These are phyloP conservation scores for Meloe dianella DNA, from an alignment of 2,888 invertebrate species.

Conservation along the genomic window DNA sequence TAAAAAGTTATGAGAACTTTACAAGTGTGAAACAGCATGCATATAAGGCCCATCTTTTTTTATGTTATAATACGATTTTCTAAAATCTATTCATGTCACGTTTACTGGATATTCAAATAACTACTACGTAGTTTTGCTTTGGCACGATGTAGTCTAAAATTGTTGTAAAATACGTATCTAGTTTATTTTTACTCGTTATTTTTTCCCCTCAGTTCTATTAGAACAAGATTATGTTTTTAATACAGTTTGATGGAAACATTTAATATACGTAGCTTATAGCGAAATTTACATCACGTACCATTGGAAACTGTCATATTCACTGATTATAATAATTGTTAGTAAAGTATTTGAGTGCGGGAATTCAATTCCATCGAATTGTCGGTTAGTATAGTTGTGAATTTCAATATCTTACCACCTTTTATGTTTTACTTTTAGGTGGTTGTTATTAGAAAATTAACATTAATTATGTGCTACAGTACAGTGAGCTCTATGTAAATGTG, in stretches of 20 bases:
- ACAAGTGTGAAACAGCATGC: background rate
- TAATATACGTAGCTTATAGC: no score
- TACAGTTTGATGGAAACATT: no score
- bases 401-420: no score
- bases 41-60: background rate
- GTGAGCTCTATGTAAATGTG: conserved; percentile 28
- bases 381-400: no score
- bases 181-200: background rate
- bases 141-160: conserved; percentile 5
- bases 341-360: no score
- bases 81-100: conserved; percentile 16
- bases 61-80: background rate
- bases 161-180: background rate
- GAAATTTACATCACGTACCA: no score
- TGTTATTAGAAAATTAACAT: conserved; percentile 22
- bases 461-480: conserved; percentile 28
- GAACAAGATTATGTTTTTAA: background rate
- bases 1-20: background rate
- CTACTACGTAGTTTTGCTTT: conserved; percentile 5
- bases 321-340: no score
- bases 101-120: conserved; percentile 10
- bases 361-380: no score
- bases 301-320: no score
- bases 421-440: no score
- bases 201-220: background rate